Evolutionary conservation across 2,797 vertebrate genomes (phyloP).

Genomic region (Enteromius viviparus): DNA sequence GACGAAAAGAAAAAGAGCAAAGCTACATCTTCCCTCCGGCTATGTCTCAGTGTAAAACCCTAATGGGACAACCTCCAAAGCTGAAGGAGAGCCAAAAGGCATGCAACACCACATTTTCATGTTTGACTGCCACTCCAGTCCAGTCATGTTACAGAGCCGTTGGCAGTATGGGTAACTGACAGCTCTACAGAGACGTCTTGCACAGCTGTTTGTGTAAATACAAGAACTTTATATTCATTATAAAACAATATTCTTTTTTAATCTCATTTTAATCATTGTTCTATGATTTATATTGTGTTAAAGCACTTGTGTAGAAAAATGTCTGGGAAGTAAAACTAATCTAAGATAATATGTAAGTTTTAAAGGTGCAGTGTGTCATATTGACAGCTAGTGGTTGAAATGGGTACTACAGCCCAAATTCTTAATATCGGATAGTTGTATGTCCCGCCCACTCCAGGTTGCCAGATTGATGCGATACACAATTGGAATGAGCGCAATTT

Average conservation of each 20-base stretch:
- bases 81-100: constrained; percentile 1
- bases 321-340: background rate
- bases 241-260: background rate
- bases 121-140: constrained; percentile 38
- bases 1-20: constrained; percentile 21
- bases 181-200: constrained; percentile 4
- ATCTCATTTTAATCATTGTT: background rate
- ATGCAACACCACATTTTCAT: constrained; percentile 19
- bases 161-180: constrained; percentile 15
- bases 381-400: background rate
- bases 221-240: background rate
- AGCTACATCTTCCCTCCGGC: constrained; percentile 22
- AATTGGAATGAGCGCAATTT: background rate
- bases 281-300: background rate
- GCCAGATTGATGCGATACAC: background rate
- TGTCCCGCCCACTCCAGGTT: background rate
- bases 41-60: constrained; percentile 26
- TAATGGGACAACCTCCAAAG: constrained; percentile 29
- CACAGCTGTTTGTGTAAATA: background rate
- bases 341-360: background rate
- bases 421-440: background rate
- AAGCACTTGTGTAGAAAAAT: background rate
- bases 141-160: constrained; percentile 43
- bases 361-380: background rate
- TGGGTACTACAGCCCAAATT: background rate